These are phyloP conservation scores for Eupelmus urozonus DNA, from an alignment of 2,888 invertebrate species.

Conservation along the genomic window DNA sequence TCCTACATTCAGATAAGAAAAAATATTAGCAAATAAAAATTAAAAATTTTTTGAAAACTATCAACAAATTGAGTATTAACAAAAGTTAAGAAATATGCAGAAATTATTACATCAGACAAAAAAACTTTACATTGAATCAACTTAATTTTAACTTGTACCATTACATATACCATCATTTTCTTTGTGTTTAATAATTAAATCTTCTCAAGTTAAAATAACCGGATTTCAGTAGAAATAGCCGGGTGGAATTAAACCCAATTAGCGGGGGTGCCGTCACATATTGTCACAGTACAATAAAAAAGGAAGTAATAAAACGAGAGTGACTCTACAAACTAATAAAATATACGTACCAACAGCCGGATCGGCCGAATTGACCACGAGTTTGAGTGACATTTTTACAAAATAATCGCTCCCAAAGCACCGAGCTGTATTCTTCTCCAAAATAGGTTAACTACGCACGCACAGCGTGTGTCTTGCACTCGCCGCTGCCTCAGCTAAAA, in stretches of 20 bases:
- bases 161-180: too few relatives aligned
- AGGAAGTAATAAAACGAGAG: not conserved
- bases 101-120: too few relatives aligned
- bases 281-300: not conserved
- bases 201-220: not conserved
- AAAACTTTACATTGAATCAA: too few relatives aligned
- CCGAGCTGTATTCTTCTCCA: slow-evolving; percentile 32
- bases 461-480: not conserved
- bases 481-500: not conserved
- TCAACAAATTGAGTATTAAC: too few relatives aligned
- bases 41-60: not conserved
- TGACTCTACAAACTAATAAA: not conserved
- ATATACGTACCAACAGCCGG: slow-evolving; percentile 69
- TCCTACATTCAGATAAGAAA: slow-evolving; percentile 63
- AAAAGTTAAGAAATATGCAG: too few relatives aligned
- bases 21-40: not conserved
- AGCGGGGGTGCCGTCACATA: not conserved
- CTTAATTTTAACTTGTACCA: too few relatives aligned
- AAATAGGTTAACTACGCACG: slow-evolving; percentile 22
- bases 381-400: slow-evolving; percentile 66
- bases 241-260: not conserved
- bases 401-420: slow-evolving; percentile 17
- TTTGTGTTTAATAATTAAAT: too few relatives aligned
- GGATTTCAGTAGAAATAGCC: too few relatives aligned
- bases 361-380: slow-evolving; percentile 66